A percentile compares a stretch with the other conserved stretches of the same genome.
Conservation (phyloP, 2,113 vertebrate species). For the Thermophis baileyi region DNA sequence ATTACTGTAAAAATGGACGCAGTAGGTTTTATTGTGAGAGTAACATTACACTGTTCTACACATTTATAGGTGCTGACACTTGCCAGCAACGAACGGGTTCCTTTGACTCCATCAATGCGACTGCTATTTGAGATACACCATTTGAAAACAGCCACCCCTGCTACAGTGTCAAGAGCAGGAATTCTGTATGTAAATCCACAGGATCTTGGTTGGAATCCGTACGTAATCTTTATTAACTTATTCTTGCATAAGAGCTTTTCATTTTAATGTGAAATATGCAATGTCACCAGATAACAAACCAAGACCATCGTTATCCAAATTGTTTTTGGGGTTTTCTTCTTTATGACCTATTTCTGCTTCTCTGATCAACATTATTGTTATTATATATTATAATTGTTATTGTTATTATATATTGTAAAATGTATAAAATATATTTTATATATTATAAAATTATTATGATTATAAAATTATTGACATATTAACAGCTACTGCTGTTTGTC, state of each 20-base stretch:
- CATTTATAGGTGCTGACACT: constrained; percentile 56
- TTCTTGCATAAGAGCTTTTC: background rate
- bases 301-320: background rate
- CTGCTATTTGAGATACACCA: constrained; percentile 63
- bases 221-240: constrained; percentile 41
- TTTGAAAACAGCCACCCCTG: constrained; percentile 52
- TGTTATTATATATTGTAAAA: background rate
- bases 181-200: constrained; percentile 60
- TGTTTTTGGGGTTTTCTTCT: background rate
- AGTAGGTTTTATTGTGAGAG: background rate
- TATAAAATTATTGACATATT: background rate
- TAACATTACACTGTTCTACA: background rate
- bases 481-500: background rate
- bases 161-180: constrained; percentile 57
- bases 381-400: background rate
- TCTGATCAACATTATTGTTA: background rate
- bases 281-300: background rate
- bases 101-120: constrained; percentile 48
- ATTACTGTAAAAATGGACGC: background rate
- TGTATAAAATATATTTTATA: background rate
- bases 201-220: constrained; percentile 59
- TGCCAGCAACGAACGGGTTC: constrained; percentile 53
- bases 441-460: background rate
- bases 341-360: background rate
- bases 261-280: background rate